These are phyloP conservation scores for Podarcis raffonei DNA, from an alignment of 2,113 vertebrate species.

Conservation along the genomic window DNA sequence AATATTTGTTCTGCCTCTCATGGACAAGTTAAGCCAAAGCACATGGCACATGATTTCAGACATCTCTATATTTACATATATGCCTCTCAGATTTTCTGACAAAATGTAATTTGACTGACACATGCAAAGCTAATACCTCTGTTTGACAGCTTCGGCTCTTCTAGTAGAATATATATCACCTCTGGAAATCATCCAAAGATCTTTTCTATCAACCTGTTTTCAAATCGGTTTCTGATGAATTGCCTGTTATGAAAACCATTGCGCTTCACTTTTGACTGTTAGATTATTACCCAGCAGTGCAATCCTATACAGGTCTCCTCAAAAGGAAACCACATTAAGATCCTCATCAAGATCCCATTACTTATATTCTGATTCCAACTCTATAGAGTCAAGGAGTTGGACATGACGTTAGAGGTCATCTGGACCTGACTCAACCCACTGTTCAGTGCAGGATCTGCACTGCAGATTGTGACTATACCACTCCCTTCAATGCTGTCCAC, in stretches of 20 bases:
- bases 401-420: background rate
- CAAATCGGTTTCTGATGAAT: background rate
- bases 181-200: background rate
- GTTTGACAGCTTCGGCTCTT: background rate
- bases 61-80: background rate
- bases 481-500: background rate
- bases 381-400: background rate
- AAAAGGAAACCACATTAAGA: too few species aligned
- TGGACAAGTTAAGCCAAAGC: background rate
- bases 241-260: background rate
- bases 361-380: background rate
- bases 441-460: background rate
- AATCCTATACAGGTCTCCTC: too few species aligned
- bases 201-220: background rate
- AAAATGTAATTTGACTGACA: conserved; percentile 2
- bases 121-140: background rate
- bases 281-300: background rate
- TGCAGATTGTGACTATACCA: background rate
- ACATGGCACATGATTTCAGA: background rate
- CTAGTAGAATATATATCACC: background rate
- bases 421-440: background rate
- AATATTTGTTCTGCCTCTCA: background rate
- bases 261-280: background rate
- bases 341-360: background rate
- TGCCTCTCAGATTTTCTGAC: background rate